Percentiles rank a stretch among this genome's conserved stretches.
These are phyloP conservation scores for Passer domesticus DNA, from an alignment of 2,113 vertebrate genomes.

Conservation along the genomic window DNA sequence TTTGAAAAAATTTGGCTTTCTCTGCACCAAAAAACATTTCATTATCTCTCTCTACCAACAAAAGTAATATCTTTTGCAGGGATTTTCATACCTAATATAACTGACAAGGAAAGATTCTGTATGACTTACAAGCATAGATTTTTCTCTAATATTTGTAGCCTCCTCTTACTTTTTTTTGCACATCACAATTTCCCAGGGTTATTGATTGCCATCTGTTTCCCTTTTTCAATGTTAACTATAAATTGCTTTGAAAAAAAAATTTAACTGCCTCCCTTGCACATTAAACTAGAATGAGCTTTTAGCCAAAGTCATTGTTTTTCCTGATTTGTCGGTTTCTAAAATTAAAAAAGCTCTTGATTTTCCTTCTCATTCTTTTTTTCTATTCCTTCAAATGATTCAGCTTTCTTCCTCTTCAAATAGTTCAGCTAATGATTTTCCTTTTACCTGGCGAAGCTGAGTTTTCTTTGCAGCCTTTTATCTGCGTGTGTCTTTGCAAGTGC, in stretches of 20 bases:
- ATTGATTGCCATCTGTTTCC: conserved; percentile 54
- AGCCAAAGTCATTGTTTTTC: conserved; percentile 8
- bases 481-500: not conserved
- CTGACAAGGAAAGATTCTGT: not conserved
- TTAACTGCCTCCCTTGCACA: not conserved
- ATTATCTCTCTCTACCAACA: not conserved
- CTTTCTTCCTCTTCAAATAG: not conserved
- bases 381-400: not conserved
- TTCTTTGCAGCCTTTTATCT: not conserved
- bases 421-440: not conserved
- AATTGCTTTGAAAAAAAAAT: conserved; percentile 3
- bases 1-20: conserved; percentile 15
- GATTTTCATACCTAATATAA: not conserved
- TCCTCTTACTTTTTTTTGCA: conserved; percentile 1
- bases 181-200: conserved; percentile 20
- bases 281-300: not conserved
- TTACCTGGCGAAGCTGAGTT: not conserved
- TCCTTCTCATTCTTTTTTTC: not conserved
- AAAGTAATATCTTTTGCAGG: not conserved
- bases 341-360: not conserved
- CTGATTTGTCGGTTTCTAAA: not conserved
- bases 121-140: conserved; percentile 5
- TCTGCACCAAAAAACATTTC: not conserved
- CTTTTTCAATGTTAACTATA: conserved; percentile 13
- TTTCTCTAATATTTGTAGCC: conserved; percentile 36